phyloP scores from a whole-genome alignment of 1,140 invertebrate species.

The Brachionus plicatilis region DNA sequence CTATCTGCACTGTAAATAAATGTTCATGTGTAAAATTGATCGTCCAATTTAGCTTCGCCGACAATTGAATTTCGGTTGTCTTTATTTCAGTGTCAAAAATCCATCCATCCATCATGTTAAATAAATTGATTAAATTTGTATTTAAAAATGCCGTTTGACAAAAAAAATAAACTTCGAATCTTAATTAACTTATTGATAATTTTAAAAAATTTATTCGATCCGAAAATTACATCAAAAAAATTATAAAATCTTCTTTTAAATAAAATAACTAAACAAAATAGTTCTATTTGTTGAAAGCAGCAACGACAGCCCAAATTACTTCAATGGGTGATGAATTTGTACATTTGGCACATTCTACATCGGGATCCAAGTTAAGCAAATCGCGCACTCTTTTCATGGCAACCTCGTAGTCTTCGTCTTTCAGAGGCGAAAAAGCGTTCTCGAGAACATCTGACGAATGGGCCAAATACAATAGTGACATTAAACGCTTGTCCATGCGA shows the following conservation, averaged over 20 bases:
- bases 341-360: constrained; percentile 76
- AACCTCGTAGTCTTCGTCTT: constrained; percentile 96
- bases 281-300: constrained; percentile 86
- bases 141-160: neutral
- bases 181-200: neutral
- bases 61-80: no score
- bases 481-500: constrained; percentile 85
- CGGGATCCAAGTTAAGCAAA: constrained; percentile 90
- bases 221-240: neutral
- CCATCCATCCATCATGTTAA: neutral
- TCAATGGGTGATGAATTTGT: constrained; percentile 59
- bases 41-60: neutral
- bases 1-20: neutral
- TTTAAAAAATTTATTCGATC: neutral
- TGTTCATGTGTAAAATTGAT: neutral
- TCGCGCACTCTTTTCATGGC: constrained; percentile 92
- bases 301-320: constrained; percentile 96
- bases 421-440: constrained; percentile 97
- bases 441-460: constrained; percentile 97
- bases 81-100: no score
- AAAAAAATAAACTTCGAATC: neutral
- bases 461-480: constrained; percentile 86
- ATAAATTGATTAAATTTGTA: neutral
- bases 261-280: neutral
- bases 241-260: constrained; percentile 9